Evolutionary conservation across 2,113 vertebrate genomes (phyloP).

Genomic region (Larimichthys crocea): DNA sequence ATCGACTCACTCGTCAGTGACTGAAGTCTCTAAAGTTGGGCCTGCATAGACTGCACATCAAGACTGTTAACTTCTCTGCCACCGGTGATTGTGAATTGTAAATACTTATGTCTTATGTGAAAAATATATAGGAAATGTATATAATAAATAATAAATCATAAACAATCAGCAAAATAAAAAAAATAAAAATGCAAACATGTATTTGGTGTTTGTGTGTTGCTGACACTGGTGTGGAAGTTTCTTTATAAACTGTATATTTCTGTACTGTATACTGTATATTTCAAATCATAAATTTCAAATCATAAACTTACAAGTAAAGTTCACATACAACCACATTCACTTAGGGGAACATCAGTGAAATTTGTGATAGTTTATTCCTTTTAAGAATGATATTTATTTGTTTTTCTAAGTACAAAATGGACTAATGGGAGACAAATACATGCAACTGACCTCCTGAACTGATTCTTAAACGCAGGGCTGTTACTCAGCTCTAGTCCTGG

Average conservation of each 20-base stretch:
- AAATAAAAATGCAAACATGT: neutral
- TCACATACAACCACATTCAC: too few relatives aligned
- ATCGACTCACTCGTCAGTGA: slow-evolving; percentile 69
- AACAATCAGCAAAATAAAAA: slow-evolving; percentile 25
- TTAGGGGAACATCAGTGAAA: too few relatives aligned
- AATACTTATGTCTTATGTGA: slow-evolving; percentile 39
- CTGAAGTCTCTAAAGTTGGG: slow-evolving; percentile 82
- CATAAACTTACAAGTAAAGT: too few relatives aligned
- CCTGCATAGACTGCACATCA: slow-evolving; percentile 51
- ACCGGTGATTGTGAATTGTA: slow-evolving; percentile 28
- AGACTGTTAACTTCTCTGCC: neutral
- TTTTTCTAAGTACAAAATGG: neutral
- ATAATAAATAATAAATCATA: neutral
- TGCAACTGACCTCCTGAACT: slow-evolving; percentile 35
- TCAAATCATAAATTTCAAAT: neutral
- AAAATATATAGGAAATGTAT: neutral
- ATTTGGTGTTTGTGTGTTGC: neutral
- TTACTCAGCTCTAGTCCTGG: slow-evolving; percentile 38
- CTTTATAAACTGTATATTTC: too few relatives aligned
- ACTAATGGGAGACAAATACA: slow-evolving; percentile 21
- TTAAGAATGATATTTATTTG: too few relatives aligned
- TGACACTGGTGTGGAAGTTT: too few relatives aligned
- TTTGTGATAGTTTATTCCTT: too few relatives aligned
- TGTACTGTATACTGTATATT: too few relatives aligned
- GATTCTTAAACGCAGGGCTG: slow-evolving; percentile 30